A percentile compares a stretch with the other conserved stretches of the same genome.
phyloP scores from a whole-genome alignment of 2,888 invertebrate species.

The Protodeltote pygarga region DNA sequence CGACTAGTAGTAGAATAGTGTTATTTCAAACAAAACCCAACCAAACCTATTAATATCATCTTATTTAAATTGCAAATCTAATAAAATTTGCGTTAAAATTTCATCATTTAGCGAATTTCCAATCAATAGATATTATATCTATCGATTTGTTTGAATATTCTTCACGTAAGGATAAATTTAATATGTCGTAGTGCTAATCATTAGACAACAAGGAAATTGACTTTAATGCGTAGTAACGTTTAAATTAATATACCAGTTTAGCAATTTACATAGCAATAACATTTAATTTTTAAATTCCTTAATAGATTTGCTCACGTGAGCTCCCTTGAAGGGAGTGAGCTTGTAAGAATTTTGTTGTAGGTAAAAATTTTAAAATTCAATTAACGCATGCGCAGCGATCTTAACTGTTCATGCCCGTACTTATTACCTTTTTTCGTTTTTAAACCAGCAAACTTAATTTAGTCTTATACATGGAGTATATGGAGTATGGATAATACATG shows the following conservation, averaged over 20 bases:
- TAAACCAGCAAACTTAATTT: not conserved
- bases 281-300: constrained; percentile 38
- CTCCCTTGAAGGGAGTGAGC: constrained; percentile 21
- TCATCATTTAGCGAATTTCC: not conserved
- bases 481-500: too few relatives aligned
- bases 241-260: constrained; percentile 37
- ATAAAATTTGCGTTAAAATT: constrained; percentile 1
- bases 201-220: constrained; percentile 44
- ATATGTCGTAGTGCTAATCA: constrained; percentile 32
- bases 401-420: too few relatives aligned
- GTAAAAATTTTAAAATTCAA: too few relatives aligned
- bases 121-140: not conserved
- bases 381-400: too few relatives aligned
- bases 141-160: constrained; percentile 8
- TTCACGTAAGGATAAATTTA: constrained; percentile 13
- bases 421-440: too few relatives aligned
- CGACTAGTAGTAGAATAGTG: too few relatives aligned
- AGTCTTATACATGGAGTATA: too few relatives aligned
- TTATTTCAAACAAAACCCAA: too few relatives aligned
- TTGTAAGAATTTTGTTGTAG: not conserved
- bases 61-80: not conserved
- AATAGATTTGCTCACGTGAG: constrained; percentile 5
- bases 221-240: constrained; percentile 47
- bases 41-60: not conserved
- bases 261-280: constrained; percentile 30